Evolutionary conservation across 2,888 invertebrate species (phyloP).

Genomic region (Didymodactylos carnosus): DNA sequence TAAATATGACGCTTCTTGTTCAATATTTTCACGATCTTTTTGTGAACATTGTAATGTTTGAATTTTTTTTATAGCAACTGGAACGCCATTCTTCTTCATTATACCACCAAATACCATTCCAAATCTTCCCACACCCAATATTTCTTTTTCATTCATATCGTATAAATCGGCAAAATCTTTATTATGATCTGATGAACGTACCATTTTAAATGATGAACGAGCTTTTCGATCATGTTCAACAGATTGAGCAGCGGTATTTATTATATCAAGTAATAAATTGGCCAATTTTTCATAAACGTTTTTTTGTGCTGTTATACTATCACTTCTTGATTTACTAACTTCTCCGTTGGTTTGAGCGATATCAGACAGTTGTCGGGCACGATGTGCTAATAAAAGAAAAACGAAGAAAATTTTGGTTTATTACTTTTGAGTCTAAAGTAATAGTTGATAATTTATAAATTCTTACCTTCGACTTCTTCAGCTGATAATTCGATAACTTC

Average conservation of each 20-base stretch:
- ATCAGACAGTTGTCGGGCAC: too few relatives aligned
- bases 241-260: neutral
- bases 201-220: neutral
- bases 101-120: neutral
- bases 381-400: neutral
- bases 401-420: neutral
- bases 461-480: neutral
- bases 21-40: neutral
- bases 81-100: neutral
- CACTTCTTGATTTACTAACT: too few relatives aligned
- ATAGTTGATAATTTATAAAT: too few relatives aligned
- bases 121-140: neutral
- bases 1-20: neutral
- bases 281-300: neutral
- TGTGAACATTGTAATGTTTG: neutral
- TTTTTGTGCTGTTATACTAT: neutral
- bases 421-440: too few relatives aligned
- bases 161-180: neutral
- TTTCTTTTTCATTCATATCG: slow-evolving; percentile 1
- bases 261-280: neutral
- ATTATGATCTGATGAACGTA: neutral
- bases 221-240: neutral
- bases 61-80: neutral
- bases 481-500: neutral
- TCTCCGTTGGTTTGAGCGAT: too few relatives aligned